These are phyloP conservation scores for Typhlichthys subterraneus DNA, from an alignment of 2,797 vertebrate species.

Conservation along the genomic window DNA sequence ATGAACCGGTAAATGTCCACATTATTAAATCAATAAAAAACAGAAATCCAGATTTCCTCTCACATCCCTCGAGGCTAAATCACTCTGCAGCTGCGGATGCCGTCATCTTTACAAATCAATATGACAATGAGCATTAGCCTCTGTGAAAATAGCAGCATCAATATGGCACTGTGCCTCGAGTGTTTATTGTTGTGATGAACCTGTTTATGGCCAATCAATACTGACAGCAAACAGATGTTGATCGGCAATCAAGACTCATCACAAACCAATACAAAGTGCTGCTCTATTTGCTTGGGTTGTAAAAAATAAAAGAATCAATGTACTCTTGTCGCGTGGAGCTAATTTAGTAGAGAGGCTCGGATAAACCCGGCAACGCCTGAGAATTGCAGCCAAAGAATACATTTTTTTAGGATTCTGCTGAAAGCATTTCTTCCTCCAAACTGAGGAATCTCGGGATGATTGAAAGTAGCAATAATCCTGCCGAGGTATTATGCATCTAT, in stretches of 20 bases:
- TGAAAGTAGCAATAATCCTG: no score
- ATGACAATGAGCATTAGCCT: constrained; percentile 33
- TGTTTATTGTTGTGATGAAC: constrained; percentile 48
- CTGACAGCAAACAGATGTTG: constrained; percentile 39
- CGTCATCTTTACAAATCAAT: constrained; percentile 51
- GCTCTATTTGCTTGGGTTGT: constrained; percentile 1
- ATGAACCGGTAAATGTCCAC: not conserved
- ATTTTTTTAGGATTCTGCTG: not conserved
- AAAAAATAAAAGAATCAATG: no score
- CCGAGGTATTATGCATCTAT: no score
- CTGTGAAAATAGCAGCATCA: constrained; percentile 54
- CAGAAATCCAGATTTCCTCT: constrained; percentile 31
- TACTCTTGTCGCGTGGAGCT: not conserved
- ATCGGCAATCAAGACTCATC: constrained; percentile 45
- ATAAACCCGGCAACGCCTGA: not conserved
- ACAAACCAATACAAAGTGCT: constrained; percentile 24
- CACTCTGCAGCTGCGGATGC: constrained; percentile 17
- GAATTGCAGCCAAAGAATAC: not conserved
- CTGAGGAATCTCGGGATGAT: no score
- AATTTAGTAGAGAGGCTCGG: constrained; percentile 4
- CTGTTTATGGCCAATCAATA: constrained; percentile 55
- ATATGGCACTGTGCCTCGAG: constrained; percentile 44
- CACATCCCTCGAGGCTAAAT: constrained; percentile 5
- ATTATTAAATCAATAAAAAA: constrained; percentile 36
- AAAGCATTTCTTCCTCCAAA: not conserved